Percentiles rank a stretch among this genome's conserved stretches.
These are phyloP conservation scores for Zygogramma bicolorata DNA, from an alignment of 2,888 invertebrate species.

Conservation along the genomic window DNA sequence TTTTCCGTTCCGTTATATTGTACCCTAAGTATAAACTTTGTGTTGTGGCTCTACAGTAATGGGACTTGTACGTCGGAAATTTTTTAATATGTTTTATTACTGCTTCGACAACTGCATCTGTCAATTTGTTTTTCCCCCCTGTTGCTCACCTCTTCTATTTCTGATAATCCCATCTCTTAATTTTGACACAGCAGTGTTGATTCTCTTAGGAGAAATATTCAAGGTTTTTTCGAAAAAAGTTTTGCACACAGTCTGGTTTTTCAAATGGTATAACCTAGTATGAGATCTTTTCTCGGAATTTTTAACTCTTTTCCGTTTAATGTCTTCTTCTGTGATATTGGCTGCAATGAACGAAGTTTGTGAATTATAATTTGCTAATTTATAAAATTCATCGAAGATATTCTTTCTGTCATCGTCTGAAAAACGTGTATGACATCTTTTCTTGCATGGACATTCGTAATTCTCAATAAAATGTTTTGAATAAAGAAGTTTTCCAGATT, in stretches of 20 bases:
- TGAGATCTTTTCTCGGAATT: neutral
- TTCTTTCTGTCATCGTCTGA: neutral
- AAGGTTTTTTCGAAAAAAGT: neutral
- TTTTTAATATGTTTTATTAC: conserved; percentile 15
- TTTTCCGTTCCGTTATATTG: conserved; percentile 14
- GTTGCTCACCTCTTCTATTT: neutral
- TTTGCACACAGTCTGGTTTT: neutral
- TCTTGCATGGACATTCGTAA: neutral
- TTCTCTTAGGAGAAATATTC: neutral
- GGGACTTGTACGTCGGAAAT: neutral
- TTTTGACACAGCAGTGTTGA: neutral
- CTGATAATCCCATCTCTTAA: neutral
- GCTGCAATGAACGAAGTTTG: neutral
- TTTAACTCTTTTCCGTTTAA: neutral
- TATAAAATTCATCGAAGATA: neutral
- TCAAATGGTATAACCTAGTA: neutral
- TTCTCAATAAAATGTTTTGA: neutral
- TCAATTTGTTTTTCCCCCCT: neutral
- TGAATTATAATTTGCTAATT: neutral
- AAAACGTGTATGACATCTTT: neutral
- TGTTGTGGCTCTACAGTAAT: conserved; percentile 15
- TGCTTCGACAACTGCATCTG: neutral
- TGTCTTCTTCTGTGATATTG: neutral
- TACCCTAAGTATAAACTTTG: conserved; percentile 10
- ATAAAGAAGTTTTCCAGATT: neutral